Percentiles rank a stretch among this genome's conserved stretches.
phyloP scores from a whole-genome alignment of 37 sponge, comb jelly and placozoan species.

The Spongilla lacustris region DNA sequence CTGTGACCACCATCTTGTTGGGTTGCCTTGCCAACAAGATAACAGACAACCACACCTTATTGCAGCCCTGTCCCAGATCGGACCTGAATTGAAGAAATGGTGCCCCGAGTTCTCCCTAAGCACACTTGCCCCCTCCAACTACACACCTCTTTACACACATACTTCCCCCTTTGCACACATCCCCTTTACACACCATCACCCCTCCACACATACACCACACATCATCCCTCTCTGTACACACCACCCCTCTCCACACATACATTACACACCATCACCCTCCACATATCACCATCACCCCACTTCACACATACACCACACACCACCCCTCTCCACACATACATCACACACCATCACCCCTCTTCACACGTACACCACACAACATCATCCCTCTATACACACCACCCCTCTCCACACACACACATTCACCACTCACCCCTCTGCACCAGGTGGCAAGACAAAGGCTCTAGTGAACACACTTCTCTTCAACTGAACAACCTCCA shows the following conservation, averaged over 20 bases:
- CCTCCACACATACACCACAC: neutral
- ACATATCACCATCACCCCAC: no score
- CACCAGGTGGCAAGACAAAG: conserved; percentile 55
- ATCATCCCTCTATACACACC: neutral
- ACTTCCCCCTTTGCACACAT: no score
- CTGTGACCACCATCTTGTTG: neutral
- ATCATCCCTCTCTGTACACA: no score
- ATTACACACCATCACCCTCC: neutral
- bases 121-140: no score
- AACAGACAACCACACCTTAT: conserved; percentile 6
- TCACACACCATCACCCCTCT: neutral
- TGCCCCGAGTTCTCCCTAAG: neutral
- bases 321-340: neutral
- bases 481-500: conserved; percentile 63
- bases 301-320: no score
- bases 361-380: neutral
- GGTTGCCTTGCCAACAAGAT: neutral
- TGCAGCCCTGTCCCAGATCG: neutral
- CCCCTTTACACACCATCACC: neutral
- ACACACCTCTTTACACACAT: no score
- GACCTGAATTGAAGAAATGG: neutral
- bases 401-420: neutral
- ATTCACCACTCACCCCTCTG: neutral
- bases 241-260: no score
- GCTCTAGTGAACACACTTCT: conserved; percentile 60